Conservation (phyloP, 1,140 invertebrate species). For the Drosophila seguyi region DNA sequence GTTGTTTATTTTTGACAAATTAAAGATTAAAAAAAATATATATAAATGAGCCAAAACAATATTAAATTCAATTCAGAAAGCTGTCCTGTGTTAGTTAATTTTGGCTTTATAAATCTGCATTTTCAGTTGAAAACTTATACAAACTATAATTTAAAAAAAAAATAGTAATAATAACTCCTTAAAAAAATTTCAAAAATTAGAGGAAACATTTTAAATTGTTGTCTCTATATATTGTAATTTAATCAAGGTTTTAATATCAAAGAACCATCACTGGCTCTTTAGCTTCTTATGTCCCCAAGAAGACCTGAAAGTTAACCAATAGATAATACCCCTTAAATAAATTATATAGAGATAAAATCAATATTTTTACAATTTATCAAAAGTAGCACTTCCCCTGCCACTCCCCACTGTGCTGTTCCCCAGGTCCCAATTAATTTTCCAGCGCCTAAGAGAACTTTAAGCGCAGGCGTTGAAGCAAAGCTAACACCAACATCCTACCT, state of each 20-base stretch:
- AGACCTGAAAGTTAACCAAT: neutral
- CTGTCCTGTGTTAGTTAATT: too few relatives aligned
- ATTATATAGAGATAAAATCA: neutral
- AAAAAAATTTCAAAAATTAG: too few relatives aligned
- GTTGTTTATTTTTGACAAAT: too few relatives aligned
- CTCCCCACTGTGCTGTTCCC: constrained; percentile 9
- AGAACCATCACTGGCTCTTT: neutral
- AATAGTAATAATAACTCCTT: too few relatives aligned
- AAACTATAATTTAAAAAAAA: too few relatives aligned
- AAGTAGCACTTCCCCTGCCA: neutral
- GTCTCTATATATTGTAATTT: neutral
- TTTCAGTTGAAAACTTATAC: too few relatives aligned
- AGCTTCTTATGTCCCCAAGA: neutral
- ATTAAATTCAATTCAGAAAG: too few relatives aligned
- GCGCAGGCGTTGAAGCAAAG: constrained; percentile 70
- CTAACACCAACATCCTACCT: constrained; percentile 12
- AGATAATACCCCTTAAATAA: neutral
- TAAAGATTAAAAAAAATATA: too few relatives aligned
- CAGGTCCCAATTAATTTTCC: constrained; percentile 79
- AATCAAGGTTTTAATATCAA: too few relatives aligned
- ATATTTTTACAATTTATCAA: neutral
- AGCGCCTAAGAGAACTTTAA: constrained; percentile 79
- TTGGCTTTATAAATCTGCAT: too few relatives aligned
- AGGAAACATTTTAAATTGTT: too few relatives aligned
- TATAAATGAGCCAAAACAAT: too few relatives aligned